Conservation (phyloP, 2,888 invertebrate genomes). For the Chironomus tentans region DNA sequence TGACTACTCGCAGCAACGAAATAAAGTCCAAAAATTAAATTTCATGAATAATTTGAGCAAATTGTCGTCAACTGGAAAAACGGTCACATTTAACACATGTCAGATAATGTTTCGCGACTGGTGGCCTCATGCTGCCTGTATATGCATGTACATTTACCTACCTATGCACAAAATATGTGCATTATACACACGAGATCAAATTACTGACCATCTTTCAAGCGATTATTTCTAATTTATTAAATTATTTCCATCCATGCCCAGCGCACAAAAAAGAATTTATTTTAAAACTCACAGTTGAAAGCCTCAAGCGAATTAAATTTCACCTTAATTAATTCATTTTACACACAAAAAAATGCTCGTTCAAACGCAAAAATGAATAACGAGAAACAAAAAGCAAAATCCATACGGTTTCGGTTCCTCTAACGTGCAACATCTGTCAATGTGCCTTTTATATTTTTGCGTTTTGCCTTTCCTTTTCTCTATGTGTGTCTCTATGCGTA, state of each 20-base stretch:
- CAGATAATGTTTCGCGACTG: background rate
- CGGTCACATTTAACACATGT: slow-evolving; percentile 15
- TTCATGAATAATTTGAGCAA: background rate
- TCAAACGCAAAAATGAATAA: background rate
- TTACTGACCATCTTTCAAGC: background rate
- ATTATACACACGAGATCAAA: background rate
- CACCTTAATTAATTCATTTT: slow-evolving; percentile 27
- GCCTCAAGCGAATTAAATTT: slow-evolving; percentile 22
- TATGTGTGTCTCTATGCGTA: background rate
- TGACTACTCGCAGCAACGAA: background rate
- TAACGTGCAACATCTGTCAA: slow-evolving; percentile 20
- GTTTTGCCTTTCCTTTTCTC: background rate
- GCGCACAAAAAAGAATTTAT: background rate
- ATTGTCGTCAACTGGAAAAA: slow-evolving; percentile 16
- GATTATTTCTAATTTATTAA: background rate
- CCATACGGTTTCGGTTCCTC: background rate
- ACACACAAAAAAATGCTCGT: background rate
- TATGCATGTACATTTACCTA: too few species aligned
- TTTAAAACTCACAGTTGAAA: background rate
- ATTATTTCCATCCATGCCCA: background rate
- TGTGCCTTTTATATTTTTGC: background rate
- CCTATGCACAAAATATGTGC: too few species aligned
- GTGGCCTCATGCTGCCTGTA: background rate
- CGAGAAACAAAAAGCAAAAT: background rate
- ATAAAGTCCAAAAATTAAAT: background rate